Base-by-base conservation (phyloP, 2,113 vertebrate genomes). In the Daphoenositta chrysoptera region DNA sequence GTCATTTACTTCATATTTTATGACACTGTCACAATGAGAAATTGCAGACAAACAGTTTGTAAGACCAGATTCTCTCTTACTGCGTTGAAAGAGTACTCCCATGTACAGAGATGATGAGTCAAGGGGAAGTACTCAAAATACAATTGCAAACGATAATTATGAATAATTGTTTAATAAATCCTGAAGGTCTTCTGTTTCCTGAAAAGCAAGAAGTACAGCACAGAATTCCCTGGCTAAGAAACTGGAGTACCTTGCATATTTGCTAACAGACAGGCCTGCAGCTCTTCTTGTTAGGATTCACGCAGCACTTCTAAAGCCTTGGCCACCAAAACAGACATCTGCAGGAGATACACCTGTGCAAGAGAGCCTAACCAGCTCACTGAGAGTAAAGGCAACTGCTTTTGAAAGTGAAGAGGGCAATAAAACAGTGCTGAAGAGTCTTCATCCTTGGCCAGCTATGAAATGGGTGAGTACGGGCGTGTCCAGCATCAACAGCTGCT, bases 401-500 rank as follows among this genome's bases (percentile, higher is more conserved):
- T 83, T 56, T 40, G 11, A 82, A 75, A 13, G 10, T 17, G 21
- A 70, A 40, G 30, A 27, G 9, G 30, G 58, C 61, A 71, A 65
- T 35, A 37, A 84, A 78, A 24, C 14, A 82, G 61, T 31, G 44
- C 26, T 42, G 54, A 35, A 42, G 22, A 71, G 61, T 24, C 15
- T 54, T 77, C 63, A 83, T n/a, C 28, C 37, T 35, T 51, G 31
- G 44, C 20, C 24, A 40, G 28, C 30, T 45, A 76, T 68, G 31
- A 76, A 57, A 23, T 23, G 24, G 45, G 10, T 58, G 56, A 87
- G 45, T 6, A 4, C 2, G 21, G 60, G 16, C 22, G 24, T 1
- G 2, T 14, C n/a, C 5, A 1, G 56, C 69, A 42, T 6, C 9
- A 85, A 37, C 1, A 2, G 24, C 5, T 51, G 26, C 30, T 31